A percentile compares a stretch with the other conserved stretches of the same genome.
Conservation (phyloP, 2,797 vertebrate genomes). For the Lacerta agilis region DNA sequence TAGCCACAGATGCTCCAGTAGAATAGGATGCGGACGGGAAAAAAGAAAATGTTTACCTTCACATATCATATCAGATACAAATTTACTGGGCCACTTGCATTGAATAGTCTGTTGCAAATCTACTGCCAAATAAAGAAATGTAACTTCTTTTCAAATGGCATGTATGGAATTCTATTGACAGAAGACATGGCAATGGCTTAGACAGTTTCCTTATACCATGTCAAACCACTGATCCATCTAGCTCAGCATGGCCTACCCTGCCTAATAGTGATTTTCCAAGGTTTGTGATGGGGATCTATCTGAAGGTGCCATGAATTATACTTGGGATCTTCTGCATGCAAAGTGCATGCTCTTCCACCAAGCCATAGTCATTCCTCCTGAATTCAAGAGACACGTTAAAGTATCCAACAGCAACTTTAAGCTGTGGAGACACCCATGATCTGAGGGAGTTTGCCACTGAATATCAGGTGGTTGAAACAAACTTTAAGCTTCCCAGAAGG, state of each 20-base stretch:
- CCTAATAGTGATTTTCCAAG: too few species aligned
- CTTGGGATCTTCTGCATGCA: too few species aligned
- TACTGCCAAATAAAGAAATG: background rate
- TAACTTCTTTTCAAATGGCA: background rate
- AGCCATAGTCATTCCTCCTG: too few species aligned
- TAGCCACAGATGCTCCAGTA: slow-evolving; percentile 39
- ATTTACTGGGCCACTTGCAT: background rate
- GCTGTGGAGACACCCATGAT: background rate
- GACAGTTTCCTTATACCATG: background rate
- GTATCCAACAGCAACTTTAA: background rate
- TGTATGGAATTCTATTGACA: background rate
- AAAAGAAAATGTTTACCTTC: too few species aligned
- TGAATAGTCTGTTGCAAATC: background rate
- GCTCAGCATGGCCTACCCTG: too few species aligned
- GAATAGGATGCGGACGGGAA: background rate
- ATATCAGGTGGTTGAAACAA: background rate
- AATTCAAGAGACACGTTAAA: background rate
- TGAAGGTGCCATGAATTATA: too few species aligned
- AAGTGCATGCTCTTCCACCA: too few species aligned
- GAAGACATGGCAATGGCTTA: background rate
- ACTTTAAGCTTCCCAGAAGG: background rate
- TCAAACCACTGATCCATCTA: too few species aligned
- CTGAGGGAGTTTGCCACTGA: background rate
- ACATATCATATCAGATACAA: background rate
- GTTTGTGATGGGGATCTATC: too few species aligned